Conservation (phyloP, 2,797 vertebrate species). For the Darevskia nairensis region DNA sequence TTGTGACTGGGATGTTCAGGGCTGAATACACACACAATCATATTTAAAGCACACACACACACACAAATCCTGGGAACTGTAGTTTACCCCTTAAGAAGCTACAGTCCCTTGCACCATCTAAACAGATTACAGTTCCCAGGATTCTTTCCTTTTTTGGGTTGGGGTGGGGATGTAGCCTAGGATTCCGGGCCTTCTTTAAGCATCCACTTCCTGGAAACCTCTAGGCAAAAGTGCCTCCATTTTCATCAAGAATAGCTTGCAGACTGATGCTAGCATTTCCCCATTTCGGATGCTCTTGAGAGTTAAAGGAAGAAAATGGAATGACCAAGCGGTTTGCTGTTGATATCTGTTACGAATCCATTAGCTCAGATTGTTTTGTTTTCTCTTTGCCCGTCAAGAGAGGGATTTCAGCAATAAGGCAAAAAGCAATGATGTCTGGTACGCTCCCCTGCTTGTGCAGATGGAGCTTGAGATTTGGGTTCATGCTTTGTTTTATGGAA, state of each 20-base stretch:
- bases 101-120: no score
- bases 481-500: background rate
- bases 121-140: no score
- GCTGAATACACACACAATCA: no score
- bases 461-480: conserved; percentile 12
- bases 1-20: background rate
- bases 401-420: background rate
- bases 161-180: background rate
- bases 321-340: conserved; percentile 30
- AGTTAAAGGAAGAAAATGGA: conserved; percentile 36
- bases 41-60: no score
- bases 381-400: background rate
- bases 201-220: background rate
- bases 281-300: conserved; percentile 30
- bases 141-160: no score
- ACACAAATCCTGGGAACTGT: no score
- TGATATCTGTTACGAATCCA: background rate
- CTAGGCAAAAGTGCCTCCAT: background rate
- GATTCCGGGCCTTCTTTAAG: background rate
- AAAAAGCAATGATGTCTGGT: conserved; percentile 2
- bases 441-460: background rate
- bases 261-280: background rate
- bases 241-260: conserved; percentile 18
- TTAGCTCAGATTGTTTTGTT: conserved; percentile 3
- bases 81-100: no score